Conservation (phyloP, 2,888 invertebrate genomes). For the Hermaeophaga mercurialis region DNA sequence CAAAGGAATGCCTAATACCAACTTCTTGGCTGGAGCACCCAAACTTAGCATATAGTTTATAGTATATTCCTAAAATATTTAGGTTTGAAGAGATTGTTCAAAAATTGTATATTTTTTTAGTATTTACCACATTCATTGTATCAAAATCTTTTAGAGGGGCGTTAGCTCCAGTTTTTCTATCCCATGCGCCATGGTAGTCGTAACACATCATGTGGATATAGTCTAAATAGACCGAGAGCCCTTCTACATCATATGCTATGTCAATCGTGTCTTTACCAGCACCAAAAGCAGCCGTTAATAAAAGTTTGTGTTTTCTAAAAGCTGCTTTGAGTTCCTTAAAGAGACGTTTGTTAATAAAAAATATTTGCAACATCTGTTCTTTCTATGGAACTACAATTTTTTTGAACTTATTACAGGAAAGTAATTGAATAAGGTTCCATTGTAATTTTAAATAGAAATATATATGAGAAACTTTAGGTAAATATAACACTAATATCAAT, state of each 20-base stretch:
- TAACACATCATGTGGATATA: constrained; percentile 87
- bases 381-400: too few species aligned
- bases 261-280: constrained; percentile 78
- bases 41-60: constrained; percentile 74
- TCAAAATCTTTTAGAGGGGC: constrained; percentile 72
- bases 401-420: too few species aligned
- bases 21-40: constrained; percentile 76
- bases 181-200: constrained; percentile 89
- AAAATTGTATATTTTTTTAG: too few species aligned
- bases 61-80: constrained; percentile 67
- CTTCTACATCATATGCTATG: constrained; percentile 75
- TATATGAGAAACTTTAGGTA: too few species aligned
- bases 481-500: too few species aligned
- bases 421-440: too few species aligned
- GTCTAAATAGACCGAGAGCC: constrained; percentile 71
- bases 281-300: constrained; percentile 83
- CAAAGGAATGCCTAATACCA: constrained; percentile 81
- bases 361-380: too few species aligned
- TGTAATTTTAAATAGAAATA: too few species aligned
- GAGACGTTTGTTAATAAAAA: too few species aligned
- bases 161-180: constrained; percentile 75
- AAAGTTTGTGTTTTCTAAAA: constrained; percentile 69
- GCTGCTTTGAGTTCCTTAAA: constrained; percentile 72
- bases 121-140: constrained; percentile 71
- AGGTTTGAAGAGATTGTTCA: not conserved